These are phyloP conservation scores for Mya arenaria DNA, from an alignment of 1,140 invertebrate genomes.

Conservation along the genomic window DNA sequence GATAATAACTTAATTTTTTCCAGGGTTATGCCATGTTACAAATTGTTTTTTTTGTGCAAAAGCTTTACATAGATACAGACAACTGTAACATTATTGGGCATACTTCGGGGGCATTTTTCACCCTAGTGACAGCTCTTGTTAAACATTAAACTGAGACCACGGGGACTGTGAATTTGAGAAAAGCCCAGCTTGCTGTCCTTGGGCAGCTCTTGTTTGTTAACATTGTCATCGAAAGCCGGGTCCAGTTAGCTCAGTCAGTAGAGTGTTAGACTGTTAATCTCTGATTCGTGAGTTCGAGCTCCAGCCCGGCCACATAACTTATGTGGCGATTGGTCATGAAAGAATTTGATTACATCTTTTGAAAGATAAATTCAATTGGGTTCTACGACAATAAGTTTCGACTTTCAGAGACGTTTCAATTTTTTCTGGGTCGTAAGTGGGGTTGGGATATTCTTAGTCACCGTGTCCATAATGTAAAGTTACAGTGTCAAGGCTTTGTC, in stretches of 20 bases:
- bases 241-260: background rate
- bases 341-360: background rate
- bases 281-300: slow-evolving; percentile 7
- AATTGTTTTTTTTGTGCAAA: too few species aligned
- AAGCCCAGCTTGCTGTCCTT: slow-evolving; percentile 6
- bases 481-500: slow-evolving; percentile 2
- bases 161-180: background rate
- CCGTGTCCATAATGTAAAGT: slow-evolving; percentile 16
- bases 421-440: background rate
- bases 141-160: background rate
- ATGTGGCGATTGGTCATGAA: slow-evolving; percentile 10
- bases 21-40: too few species aligned
- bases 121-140: background rate
- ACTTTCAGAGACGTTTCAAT: background rate
- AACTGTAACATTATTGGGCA: slow-evolving; percentile 5
- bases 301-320: slow-evolving; percentile 4
- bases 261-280: background rate
- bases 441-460: slow-evolving; percentile 5
- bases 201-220: slow-evolving; percentile 1
- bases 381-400: background rate
- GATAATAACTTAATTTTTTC: too few species aligned
- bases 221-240: slow-evolving; percentile 3
- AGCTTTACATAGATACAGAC: background rate
- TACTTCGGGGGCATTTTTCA: background rate
- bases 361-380: background rate